Percentiles rank a stretch among this genome's conserved stretches.
Conservation (phyloP, 2,797 vertebrate species). For the Smutsia gigantea region DNA sequence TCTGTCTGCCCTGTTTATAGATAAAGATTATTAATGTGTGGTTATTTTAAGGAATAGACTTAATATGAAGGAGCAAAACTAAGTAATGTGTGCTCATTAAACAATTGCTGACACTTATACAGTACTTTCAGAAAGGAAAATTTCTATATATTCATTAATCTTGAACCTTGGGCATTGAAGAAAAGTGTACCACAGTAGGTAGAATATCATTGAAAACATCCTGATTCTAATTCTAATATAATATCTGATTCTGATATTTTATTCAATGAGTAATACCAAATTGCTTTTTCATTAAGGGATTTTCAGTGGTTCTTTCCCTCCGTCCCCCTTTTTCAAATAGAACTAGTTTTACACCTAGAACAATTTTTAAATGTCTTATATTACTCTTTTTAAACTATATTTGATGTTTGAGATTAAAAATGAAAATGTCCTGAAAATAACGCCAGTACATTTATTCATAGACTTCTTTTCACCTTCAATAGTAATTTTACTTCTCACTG, state of each 20-base stretch:
- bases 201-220: background rate
- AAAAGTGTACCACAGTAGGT: background rate
- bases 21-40: background rate
- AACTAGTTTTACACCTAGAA: background rate
- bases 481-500: slow-evolving; percentile 74
- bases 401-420: background rate
- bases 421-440: background rate
- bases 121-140: background rate
- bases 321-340: background rate
- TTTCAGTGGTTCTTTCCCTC: background rate
- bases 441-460: background rate
- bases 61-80: background rate
- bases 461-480: background rate
- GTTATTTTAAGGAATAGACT: background rate
- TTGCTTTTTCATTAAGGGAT: background rate
- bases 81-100: background rate
- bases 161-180: background rate
- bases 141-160: background rate
- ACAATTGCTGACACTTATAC: background rate
- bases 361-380: background rate
- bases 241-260: background rate
- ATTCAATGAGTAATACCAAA: background rate
- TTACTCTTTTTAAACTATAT: background rate
- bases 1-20: background rate
- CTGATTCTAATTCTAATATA: background rate